phyloP scores from a whole-genome alignment of 2,797 vertebrate genomes.

The Zenarchopterus dispar region DNA sequence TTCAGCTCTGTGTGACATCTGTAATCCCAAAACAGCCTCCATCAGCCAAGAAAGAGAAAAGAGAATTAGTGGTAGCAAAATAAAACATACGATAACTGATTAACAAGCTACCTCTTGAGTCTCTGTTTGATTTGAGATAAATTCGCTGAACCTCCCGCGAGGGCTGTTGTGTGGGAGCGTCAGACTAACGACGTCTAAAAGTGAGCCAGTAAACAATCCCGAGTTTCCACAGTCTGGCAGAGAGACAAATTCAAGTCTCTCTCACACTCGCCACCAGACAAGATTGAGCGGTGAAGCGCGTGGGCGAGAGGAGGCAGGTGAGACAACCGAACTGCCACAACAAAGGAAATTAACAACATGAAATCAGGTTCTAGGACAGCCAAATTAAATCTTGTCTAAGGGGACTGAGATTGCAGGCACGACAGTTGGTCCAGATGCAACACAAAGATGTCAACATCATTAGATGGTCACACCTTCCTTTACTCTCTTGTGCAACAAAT shows the following conservation, averaged over 20 bases:
- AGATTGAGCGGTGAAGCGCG: constrained; percentile 42
- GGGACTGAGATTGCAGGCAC: background rate
- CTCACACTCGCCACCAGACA: constrained; percentile 49
- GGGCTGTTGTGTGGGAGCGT: constrained; percentile 42
- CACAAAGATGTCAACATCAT: constrained; percentile 4
- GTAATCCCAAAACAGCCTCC: constrained; percentile 16
- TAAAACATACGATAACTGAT: constrained; percentile 40
- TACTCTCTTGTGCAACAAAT: too few species aligned
- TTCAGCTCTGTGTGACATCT: constrained; percentile 24
- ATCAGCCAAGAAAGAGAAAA: constrained; percentile 19
- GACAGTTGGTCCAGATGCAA: constrained; percentile 6
- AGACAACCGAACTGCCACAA: constrained; percentile 42
- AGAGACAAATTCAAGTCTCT: constrained; percentile 56
- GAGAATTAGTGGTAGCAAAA: constrained; percentile 37
- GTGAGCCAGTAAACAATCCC: constrained; percentile 48
- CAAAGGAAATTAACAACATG: constrained; percentile 56
- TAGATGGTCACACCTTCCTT: background rate
- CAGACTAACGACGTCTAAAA: constrained; percentile 42
- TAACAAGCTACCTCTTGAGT: constrained; percentile 28
- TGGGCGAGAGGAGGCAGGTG: constrained; percentile 53
- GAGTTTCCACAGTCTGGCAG: constrained; percentile 57
- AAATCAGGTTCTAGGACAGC: constrained; percentile 15
- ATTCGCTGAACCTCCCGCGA: constrained; percentile 21
- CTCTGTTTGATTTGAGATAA: constrained; percentile 22
- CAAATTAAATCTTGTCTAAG: constrained; percentile 19